Percentiles rank a stretch among this genome's conserved stretches.
These are phyloP conservation scores for Cathartes aura DNA, from an alignment of 2,113 vertebrate species.

Conservation along the genomic window DNA sequence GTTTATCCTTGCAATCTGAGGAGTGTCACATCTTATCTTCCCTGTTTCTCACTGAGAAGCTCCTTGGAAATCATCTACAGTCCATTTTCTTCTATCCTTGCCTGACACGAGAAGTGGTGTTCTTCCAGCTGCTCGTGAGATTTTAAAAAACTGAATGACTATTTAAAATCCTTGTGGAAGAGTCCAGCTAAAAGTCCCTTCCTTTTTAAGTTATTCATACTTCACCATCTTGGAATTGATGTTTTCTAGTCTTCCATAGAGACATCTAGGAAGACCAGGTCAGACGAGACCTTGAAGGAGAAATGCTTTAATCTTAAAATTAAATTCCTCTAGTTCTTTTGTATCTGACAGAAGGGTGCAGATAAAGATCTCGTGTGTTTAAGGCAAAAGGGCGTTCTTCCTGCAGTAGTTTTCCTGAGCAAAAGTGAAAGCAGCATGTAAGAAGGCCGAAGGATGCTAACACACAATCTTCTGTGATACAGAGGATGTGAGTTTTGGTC, in stretches of 20 bases:
- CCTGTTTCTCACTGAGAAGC: neutral
- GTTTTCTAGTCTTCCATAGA: neutral
- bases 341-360: neutral
- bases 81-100: neutral
- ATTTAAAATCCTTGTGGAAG: neutral
- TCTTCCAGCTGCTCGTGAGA: neutral
- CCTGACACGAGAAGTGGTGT: neutral
- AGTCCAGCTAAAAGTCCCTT: neutral
- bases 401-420: neutral
- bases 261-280: neutral
- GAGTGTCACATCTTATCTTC: neutral
- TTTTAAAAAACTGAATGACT: neutral
- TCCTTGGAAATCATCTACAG: neutral
- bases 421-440: neutral
- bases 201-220: neutral
- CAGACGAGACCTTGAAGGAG: neutral
- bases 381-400: neutral
- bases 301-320: neutral
- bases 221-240: neutral
- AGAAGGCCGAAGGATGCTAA: neutral
- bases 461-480: neutral
- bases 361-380: neutral
- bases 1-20: neutral
- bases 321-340: neutral
- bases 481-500: neutral